Evolutionary conservation across 2,888 invertebrate genomes (phyloP).

Genomic region (Plagodis dolabraria): DNA sequence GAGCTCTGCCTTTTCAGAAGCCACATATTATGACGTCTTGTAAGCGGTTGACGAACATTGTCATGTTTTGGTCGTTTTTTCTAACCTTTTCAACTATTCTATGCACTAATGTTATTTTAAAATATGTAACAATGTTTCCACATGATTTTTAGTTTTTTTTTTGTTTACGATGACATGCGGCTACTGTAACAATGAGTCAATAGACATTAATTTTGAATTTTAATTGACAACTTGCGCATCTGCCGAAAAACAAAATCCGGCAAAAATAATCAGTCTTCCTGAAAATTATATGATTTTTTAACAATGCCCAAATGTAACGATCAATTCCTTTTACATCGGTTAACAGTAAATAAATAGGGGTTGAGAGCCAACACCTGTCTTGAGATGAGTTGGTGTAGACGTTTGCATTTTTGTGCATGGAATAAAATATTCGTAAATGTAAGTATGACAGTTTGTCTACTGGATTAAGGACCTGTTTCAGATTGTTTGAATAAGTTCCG

Average conservation of each 20-base stretch:
- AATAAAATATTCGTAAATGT: conserved; percentile 12
- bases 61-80: too few relatives aligned
- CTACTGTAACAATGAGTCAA: conserved; percentile 35
- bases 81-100: too few relatives aligned
- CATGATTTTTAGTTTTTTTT: conserved; percentile 71
- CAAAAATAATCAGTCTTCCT: conserved; percentile 59
- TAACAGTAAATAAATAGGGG: background rate
- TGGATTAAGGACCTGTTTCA: too few relatives aligned
- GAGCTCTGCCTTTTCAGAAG: too few relatives aligned
- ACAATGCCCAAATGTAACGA: conserved; percentile 18
- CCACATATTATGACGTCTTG: too few relatives aligned
- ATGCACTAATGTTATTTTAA: conserved; percentile 81
- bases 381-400: conserved; percentile 1
- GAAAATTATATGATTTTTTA: conserved; percentile 36
- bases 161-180: conserved; percentile 46
- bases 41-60: too few relatives aligned
- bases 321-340: conserved; percentile 30
- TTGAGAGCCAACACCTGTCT: conserved; percentile 1
- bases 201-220: conserved; percentile 26
- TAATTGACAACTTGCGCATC: conserved; percentile 14
- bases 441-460: conserved; percentile 12
- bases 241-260: conserved; percentile 19
- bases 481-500: too few relatives aligned
- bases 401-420: conserved; percentile 25
- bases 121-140: conserved; percentile 85